Evolutionary conservation across 2,113 vertebrate genomes (phyloP).

Genomic region (Silurus meridionalis): DNA sequence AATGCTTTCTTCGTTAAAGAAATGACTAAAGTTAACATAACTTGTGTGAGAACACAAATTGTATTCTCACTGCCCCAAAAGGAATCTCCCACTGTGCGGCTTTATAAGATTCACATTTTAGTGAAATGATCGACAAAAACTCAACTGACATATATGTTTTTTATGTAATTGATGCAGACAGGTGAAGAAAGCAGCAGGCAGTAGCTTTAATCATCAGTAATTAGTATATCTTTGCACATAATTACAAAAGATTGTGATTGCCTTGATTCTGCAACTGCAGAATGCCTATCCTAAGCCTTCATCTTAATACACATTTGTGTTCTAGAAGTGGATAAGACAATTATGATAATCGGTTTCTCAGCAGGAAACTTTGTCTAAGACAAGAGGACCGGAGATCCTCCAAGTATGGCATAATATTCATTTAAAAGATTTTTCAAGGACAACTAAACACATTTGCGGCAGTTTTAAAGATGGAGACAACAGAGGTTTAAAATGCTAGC

Average conservation of each 20-base stretch:
- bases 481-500: conserved; percentile 36
- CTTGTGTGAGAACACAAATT: conserved; percentile 61
- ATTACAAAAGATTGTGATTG: conserved; percentile 99
- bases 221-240: conserved; percentile 94
- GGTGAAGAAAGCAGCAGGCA: conserved; percentile 83
- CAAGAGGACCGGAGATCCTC: conserved; percentile 56
- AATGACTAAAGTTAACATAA: conserved; percentile 56
- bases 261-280: conserved; percentile 90
- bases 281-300: conserved; percentile 80
- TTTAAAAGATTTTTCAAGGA: conserved; percentile 74
- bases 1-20: background rate
- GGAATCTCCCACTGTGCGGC: conserved; percentile 81
- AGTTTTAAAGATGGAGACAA: conserved; percentile 64
- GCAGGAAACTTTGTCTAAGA: conserved; percentile 84
- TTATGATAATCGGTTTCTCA: conserved; percentile 90
- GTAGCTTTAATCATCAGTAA: conserved; percentile 92
- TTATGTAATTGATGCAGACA: conserved; percentile 91
- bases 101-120: conserved; percentile 79
- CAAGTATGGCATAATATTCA: conserved; percentile 71
- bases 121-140: conserved; percentile 85
- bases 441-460: conserved; percentile 82
- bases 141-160: conserved; percentile 85
- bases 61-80: conserved; percentile 79
- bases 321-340: conserved; percentile 87
- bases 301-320: conserved; percentile 95